phyloP scores from a whole-genome alignment of 2,797 vertebrate species.

The Emydoidea blandingii region DNA sequence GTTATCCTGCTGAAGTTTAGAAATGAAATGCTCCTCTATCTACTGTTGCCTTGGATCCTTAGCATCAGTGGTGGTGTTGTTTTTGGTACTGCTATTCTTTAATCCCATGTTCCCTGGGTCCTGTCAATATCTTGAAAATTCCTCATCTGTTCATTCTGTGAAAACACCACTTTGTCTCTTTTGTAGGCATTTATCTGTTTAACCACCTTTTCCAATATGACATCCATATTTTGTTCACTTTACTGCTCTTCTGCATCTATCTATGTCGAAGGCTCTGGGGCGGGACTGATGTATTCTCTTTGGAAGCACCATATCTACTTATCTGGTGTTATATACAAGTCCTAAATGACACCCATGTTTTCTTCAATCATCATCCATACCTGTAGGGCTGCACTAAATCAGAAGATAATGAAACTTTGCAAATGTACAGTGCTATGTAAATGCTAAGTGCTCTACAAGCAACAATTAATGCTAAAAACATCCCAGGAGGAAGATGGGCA shows the following conservation, averaged over 20 bases:
- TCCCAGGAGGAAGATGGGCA: rapidly evolving
- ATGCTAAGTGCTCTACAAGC: background rate
- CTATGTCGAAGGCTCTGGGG: background rate
- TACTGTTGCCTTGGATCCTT: background rate
- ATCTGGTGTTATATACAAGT: background rate
- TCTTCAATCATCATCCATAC: background rate
- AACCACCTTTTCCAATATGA: background rate
- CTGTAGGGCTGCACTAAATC: background rate
- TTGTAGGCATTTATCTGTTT: background rate
- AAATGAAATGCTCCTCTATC: background rate
- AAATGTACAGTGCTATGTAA: too few species aligned
- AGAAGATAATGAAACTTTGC: background rate
- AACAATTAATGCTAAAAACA: background rate
- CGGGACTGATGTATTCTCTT: background rate
- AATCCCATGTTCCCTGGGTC: background rate
- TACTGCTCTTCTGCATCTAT: too few species aligned
- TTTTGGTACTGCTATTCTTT: background rate
- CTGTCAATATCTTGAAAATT: background rate
- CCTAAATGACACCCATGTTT: background rate
- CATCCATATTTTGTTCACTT: background rate
- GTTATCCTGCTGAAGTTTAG: background rate
- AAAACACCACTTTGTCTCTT: background rate
- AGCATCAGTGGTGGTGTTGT: background rate
- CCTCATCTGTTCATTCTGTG: background rate
- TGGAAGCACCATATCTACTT: background rate